Evolutionary conservation across 2,113 vertebrate species (phyloP), one percentile per base, ranked within the genome.

Genomic region (Cavia porcellus): DNA sequence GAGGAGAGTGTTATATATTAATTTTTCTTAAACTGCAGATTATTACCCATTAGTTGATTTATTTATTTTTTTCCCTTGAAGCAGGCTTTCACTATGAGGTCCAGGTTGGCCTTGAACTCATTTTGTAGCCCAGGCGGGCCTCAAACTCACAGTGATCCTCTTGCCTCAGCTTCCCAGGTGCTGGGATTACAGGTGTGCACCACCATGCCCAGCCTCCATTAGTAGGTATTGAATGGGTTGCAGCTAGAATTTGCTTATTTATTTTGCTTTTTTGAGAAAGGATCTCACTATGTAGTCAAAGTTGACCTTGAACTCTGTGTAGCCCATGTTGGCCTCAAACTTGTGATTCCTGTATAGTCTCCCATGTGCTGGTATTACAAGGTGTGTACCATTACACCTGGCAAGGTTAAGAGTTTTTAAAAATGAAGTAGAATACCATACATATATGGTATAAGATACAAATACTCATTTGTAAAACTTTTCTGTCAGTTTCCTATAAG

Each of bases 1-100:
- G 68, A 82, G 45, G n/a, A 84, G n/a, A 74, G 19, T 75, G 30
- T 59, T 79, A 7, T 32, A 61, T 2, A 92, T 30, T 17, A 66
- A 1, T 62, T 82, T 92, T 92, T 90, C 42, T 79, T 92, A 85
- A 92, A 24, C 20, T 38, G 68, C 84, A 68, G 42, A 50, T 82
- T 45, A 20, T 89, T 86, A 55, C 32, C 13, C 14, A 19, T 72
- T 74, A 75, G 70, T 85, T 59, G 19, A 25, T 50, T 55, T 86
- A 89, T 96, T 72, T 81, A 74, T n/a, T 45, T 42, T 24, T 24
- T 75, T 75, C 45, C 38, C 17, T 25, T 17, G 35, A 70, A 15
- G 5, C 32, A 14, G 42, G 12, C 24, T 45, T 14, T 77, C 4
- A 47, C 25, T 77, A 77, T 12, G 25, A 17, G 6, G 42, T 47